These are phyloP conservation scores for Puma concolor DNA, from an alignment of 2,113 vertebrate species.

Conservation along the genomic window DNA sequence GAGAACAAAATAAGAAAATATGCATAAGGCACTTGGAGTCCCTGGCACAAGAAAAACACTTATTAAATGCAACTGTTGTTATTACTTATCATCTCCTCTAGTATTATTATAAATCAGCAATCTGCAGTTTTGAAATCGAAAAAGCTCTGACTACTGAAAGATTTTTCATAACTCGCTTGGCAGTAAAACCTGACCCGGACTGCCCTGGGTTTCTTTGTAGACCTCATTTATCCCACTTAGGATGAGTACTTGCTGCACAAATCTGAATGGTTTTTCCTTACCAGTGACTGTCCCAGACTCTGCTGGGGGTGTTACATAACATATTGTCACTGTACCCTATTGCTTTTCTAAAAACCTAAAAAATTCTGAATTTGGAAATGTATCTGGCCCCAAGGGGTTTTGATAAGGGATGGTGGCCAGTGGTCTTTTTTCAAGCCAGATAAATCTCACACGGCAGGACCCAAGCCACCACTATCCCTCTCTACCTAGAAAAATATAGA, in stretches of 20 bases:
- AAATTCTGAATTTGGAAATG: neutral
- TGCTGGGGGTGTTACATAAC: neutral
- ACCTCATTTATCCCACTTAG: conserved; percentile 36
- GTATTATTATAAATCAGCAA: conserved; percentile 38
- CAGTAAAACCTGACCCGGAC: conserved; percentile 43
- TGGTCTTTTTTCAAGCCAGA: neutral
- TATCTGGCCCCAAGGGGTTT: neutral
- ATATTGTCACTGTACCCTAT: neutral
- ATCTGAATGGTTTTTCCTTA: neutral
- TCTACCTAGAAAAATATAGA: neutral
- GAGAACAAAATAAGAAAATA: conserved; percentile 39
- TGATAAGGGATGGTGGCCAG: neutral
- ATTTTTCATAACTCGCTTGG: conserved; percentile 52
- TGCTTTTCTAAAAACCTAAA: conserved; percentile 34
- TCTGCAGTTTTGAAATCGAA: conserved; percentile 47
- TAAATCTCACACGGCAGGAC: neutral
- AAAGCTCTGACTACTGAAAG: conserved; percentile 25
- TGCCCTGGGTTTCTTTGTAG: conserved; percentile 37
- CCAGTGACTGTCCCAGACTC: neutral
- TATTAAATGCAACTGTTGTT: conserved; percentile 42
- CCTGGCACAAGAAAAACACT: conserved; percentile 22
- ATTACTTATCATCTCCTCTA: conserved; percentile 36
- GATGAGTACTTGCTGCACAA: conserved; percentile 7
- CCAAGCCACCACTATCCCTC: neutral
- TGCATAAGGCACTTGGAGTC: neutral